Percentiles rank a stretch among this genome's conserved stretches.
Conservation (phyloP, 2,797 vertebrate species). For the Lophotriccus pileatus region DNA sequence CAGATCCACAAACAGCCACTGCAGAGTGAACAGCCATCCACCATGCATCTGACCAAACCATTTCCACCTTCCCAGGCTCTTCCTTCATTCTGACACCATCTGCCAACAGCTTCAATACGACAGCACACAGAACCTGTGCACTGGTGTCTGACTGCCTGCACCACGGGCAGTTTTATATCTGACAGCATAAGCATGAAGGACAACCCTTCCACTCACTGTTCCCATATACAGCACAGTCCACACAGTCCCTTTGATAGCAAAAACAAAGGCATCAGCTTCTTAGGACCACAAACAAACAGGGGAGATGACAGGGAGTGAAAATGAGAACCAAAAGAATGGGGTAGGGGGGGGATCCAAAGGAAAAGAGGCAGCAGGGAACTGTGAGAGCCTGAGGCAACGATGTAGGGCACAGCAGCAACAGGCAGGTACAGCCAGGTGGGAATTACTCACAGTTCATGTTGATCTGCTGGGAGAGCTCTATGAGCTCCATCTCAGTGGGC, state of each 20-base stretch:
- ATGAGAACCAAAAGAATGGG: background rate
- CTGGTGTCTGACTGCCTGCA: background rate
- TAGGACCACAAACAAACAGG: background rate
- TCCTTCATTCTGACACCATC: background rate
- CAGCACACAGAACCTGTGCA: background rate
- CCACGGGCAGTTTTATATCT: background rate
- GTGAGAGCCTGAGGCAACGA: background rate
- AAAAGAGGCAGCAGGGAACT: background rate
- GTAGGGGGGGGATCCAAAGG: background rate
- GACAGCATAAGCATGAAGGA: background rate
- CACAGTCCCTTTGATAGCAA: background rate
- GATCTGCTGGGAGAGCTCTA: slow-evolving; percentile 97
- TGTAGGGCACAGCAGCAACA: background rate
- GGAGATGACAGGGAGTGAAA: background rate
- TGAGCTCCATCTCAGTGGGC: slow-evolving; percentile 98
- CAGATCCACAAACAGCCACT: background rate
- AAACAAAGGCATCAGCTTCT: background rate
- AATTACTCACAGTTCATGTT: slow-evolving; percentile 93
- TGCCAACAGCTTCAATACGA: background rate
- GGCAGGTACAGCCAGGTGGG: background rate
- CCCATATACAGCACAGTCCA: background rate
- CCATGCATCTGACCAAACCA: background rate
- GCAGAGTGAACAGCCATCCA: background rate
- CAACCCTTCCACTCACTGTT: background rate
- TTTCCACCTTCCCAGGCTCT: background rate